Base-by-base conservation (phyloP, 2,888 invertebrate genomes). In the Drosophila rubida region DNA sequence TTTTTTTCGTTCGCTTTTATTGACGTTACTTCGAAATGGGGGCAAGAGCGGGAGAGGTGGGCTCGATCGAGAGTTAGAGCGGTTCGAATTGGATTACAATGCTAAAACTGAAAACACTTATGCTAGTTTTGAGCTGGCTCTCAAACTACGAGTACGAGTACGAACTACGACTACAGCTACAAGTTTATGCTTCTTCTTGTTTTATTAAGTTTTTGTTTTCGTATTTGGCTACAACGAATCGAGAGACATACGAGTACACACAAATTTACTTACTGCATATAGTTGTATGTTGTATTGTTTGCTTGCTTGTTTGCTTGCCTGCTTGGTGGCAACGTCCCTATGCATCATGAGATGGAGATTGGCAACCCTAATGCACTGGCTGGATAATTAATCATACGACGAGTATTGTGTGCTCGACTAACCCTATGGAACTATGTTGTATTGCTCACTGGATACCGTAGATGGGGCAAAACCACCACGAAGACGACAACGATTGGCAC, bases 401-500 rank as follows among this genome's bases (percentile, higher is more conserved):
- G 32, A 11, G n/a, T 32, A 53, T 64, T 60, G 35, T 49, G 32
- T 32, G 32, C 32, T 32, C 59, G 55, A 64, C 67, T 65, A 61
- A 65, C 50, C 76, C 77, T 77, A 76, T 37, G 13, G 13, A 69
- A 69, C 64, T 65, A 59, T 88, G 88, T 87, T 88, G 89, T 90
- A 90, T 90, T 90, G 90, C 89, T 90, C 79, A 79, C 74, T 73
- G 79, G 79, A 87, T 85, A 87, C 80, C 70, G 83, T 77, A 73
- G 79, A 72, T 72, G 65, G 25, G 37, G 32, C 76, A 60, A 48
- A 45, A 63, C 27, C 42, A 42, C 69, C 57, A 55, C 59, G 7
- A 50, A 35, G 46, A 55, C 23, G 41, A 32, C 9, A 70, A 50
- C 30, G 44, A 46, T 58, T 75, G 79, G 74, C 67, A 65, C 72